Percentiles rank a stretch among this genome's conserved stretches.
These are phyloP conservation scores for Electrophaes corylata DNA, from an alignment of 2,888 invertebrate species.

Conservation along the genomic window DNA sequence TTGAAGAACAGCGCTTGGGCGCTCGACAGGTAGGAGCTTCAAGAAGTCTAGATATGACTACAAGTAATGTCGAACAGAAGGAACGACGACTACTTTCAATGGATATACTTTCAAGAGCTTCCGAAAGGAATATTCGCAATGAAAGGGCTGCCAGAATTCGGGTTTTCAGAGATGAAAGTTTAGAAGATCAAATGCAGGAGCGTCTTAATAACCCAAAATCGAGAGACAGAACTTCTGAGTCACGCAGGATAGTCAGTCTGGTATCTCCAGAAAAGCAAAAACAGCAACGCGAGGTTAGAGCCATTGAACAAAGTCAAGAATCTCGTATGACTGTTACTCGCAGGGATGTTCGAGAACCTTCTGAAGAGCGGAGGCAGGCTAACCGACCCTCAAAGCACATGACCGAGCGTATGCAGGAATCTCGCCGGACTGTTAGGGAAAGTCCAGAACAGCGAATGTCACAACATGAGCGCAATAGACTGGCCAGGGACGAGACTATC, in stretches of 20 bases:
- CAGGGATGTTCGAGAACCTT: slow-evolving; percentile 1
- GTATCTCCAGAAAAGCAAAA: slow-evolving; percentile 1
- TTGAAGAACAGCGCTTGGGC: slow-evolving; percentile 8
- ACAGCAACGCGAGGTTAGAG: slow-evolving; percentile 4
- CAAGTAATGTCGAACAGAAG: slow-evolving; percentile 4
- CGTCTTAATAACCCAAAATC: neutral
- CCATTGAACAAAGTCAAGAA: slow-evolving; percentile 1
- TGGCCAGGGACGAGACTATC: slow-evolving; percentile 2
- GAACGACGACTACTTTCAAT: slow-evolving; percentile 12
- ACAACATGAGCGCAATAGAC: slow-evolving; percentile 16
- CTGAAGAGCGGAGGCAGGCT: slow-evolving; percentile 2
- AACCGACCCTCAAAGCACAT: slow-evolving; percentile 1
- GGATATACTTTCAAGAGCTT: slow-evolving; percentile 10
- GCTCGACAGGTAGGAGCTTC: neutral
- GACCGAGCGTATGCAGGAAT: slow-evolving; percentile 1
- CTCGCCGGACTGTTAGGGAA: slow-evolving; percentile 9
- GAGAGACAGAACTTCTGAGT: neutral
- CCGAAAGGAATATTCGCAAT: slow-evolving; percentile 17
- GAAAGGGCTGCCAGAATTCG: slow-evolving; percentile 11
- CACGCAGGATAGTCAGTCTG: neutral
- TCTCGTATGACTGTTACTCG: neutral
- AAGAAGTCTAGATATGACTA: neutral
- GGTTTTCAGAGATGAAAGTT: slow-evolving; percentile 12
- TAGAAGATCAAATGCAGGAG: neutral
- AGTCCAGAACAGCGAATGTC: slow-evolving; percentile 19